phyloP scores from a whole-genome alignment of 2,113 vertebrate species.

The Bos javanicus region DNA sequence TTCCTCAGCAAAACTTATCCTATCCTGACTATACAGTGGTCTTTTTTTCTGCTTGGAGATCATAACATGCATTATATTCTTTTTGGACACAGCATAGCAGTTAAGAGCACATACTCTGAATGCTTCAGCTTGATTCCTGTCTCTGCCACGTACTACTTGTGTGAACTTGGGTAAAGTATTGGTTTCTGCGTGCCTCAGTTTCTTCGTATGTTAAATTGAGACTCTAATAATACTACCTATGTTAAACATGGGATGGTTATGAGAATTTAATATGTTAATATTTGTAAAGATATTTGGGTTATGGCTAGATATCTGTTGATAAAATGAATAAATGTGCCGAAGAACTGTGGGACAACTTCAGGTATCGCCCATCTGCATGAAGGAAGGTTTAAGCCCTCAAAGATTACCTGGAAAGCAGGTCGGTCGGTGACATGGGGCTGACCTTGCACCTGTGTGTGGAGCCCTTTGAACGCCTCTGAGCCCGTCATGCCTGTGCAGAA shows the following conservation, averaged over 20 bases:
- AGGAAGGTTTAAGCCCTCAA: neutral
- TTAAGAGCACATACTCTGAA: neutral
- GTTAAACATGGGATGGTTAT: neutral
- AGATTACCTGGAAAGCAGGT: neutral
- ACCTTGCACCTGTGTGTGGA: neutral
- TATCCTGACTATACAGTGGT: neutral
- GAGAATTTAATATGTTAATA: neutral
- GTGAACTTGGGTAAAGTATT: neutral
- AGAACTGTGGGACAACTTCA: neutral
- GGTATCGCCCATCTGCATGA: neutral
- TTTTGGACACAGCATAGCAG: neutral
- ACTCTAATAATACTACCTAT: neutral
- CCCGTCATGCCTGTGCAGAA: neutral
- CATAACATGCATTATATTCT: neutral
- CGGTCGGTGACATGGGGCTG: neutral
- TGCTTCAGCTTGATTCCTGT: neutral
- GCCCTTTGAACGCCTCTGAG: neutral
- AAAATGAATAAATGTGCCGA: neutral
- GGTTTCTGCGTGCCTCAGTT: neutral
- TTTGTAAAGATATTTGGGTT: neutral
- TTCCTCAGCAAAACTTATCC: neutral
- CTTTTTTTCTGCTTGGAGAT: neutral
- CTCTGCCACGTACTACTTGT: neutral
- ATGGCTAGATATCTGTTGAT: neutral
- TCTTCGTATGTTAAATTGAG: neutral